Evolutionary conservation across 2,113 vertebrate genomes (phyloP), one percentile per base, ranked within the genome.

Genomic region (Alectura lathami): DNA sequence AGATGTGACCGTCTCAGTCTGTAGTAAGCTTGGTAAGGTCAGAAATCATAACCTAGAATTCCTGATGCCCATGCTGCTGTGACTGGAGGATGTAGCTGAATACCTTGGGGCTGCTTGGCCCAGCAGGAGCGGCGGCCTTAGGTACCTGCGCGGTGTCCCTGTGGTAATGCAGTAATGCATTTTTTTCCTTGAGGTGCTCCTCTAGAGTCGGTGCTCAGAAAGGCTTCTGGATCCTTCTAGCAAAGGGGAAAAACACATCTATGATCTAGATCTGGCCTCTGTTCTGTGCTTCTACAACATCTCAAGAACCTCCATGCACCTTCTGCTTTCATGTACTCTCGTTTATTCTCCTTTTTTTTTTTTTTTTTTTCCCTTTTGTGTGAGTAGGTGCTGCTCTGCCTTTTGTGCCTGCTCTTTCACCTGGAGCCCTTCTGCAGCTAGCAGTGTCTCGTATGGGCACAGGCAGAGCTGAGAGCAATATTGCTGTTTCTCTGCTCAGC

Each of bases 391-490:
- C 50, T 11, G 38, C 0, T 24, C 27, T 86, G 51, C 40, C 43
- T 89, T 89, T 23, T 83, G 18, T 76, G 40, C 51, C 38, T 47
- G 32, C 3, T 74, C 42, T 81, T 48, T 42, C 18, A 57, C 8
- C 20, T 60, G 53, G 17, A 45, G 21, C n/a, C 59, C 48, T 79
- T 60, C 36, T 91, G 86, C 74, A 48, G 60, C 47, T 80, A 72
- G 11, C 42, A 66, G 23, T 36, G 56, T 84, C 73, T 78, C 0
- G 0, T 47, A 24, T 5, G 68, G 51, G 14, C 6, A 2, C 26
- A 42, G 51, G 64, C 56, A 48, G 62, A 51, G 15, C 69, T 91
- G 47, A 57, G 74, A 36, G 23, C 17, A 30, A 32, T 73, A 21
- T 6, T 64, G 0, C 34, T 26, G 3, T 82, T 81, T 42, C 43